Percentiles rank a stretch among this genome's conserved stretches.
These are phyloP conservation scores for Petrocephalus sullivani DNA, from an alignment of 2,797 vertebrate species.

Conservation along the genomic window DNA sequence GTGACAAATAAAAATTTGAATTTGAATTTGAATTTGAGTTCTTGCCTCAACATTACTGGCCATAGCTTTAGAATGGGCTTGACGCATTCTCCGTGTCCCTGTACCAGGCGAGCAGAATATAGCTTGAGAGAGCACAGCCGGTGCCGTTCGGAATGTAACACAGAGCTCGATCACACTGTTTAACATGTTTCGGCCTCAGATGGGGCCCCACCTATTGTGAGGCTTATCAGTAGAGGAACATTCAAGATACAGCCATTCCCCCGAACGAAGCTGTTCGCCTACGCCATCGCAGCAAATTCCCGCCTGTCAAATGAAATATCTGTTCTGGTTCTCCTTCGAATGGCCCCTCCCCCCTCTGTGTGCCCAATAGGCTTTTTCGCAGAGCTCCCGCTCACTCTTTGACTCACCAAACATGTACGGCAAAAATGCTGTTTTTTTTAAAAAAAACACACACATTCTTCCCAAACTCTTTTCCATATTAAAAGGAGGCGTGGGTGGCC, in stretches of 20 bases:
- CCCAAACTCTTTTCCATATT: constrained; percentile 18
- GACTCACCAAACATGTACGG: not conserved
- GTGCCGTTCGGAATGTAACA: not conserved
- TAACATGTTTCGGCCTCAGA: not conserved
- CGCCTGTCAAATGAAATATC: constrained; percentile 28
- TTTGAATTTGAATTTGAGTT: no score
- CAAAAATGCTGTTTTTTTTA: not conserved
- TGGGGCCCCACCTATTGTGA: not conserved
- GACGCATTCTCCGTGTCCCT: not conserved
- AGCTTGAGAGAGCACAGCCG: not conserved
- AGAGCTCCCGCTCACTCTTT: not conserved
- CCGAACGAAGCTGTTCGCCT: not conserved
- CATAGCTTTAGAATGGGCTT: not conserved
- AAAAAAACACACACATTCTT: not conserved
- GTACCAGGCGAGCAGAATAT: not conserved
- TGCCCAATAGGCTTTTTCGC: constrained; percentile 7
- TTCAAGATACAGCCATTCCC: not conserved
- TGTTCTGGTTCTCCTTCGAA: constrained; percentile 29
- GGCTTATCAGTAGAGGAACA: constrained; percentile 13
- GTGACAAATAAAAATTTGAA: no score
- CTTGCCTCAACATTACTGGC: not conserved
- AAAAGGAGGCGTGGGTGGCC: not conserved
- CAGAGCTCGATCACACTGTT: not conserved
- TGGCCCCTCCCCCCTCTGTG: not conserved
- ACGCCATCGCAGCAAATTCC: constrained; percentile 24